A percentile compares a stretch with the other conserved stretches of the same genome.
Conservation (phyloP, 2,888 invertebrate genomes). For the Erebia ligea region DNA sequence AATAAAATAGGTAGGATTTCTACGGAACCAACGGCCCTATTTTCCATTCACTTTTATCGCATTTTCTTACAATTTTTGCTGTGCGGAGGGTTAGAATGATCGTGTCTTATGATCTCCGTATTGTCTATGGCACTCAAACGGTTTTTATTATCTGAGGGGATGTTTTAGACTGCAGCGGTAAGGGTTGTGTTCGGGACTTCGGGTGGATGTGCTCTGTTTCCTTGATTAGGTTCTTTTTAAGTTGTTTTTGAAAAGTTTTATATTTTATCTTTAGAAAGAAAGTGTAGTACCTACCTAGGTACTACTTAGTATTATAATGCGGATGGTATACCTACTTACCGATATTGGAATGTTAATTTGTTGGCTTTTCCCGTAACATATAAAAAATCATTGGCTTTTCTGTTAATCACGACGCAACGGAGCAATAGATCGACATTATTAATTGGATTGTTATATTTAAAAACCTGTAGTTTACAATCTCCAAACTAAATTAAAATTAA, state of each 20-base stretch:
- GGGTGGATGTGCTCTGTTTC: conserved; percentile 44
- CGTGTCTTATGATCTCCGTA: conserved; percentile 65
- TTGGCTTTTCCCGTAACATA: too few species aligned
- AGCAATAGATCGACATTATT: too few species aligned
- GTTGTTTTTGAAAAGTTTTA: neutral
- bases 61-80: conserved; percentile 24
- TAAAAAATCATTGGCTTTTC: too few species aligned
- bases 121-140: conserved; percentile 74
- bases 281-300: too few species aligned
- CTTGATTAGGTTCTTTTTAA: conserved; percentile 29
- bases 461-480: too few species aligned
- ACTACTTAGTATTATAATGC: too few species aligned
- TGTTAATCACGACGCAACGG: too few species aligned
- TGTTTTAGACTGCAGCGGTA: conserved; percentile 71
- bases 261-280: too few species aligned
- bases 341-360: too few species aligned
- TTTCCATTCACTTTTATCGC: conserved; percentile 13
- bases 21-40: conserved; percentile 20
- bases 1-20: neutral
- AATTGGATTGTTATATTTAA: too few species aligned
- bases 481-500: too few species aligned
- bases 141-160: conserved; percentile 80
- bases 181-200: conserved; percentile 60
- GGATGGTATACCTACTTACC: too few species aligned
- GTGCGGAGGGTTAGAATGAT: conserved; percentile 40